Base-by-base conservation (phyloP, 1,140 invertebrate genomes). In the Heliconius melpomene region DNA sequence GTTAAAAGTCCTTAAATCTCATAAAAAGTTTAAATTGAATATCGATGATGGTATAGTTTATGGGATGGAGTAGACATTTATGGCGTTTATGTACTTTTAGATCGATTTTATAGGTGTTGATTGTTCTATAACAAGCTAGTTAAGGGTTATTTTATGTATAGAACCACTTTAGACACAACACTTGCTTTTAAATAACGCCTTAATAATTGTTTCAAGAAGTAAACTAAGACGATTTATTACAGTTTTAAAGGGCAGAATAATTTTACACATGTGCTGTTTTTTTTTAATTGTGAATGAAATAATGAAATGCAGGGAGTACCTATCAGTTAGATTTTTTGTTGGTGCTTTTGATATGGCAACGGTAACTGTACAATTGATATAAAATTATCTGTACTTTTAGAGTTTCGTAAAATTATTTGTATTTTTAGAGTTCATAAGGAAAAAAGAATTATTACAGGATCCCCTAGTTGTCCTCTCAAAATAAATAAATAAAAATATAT, bases 81-180 rank as follows among this genome's bases (percentile, higher is more conserved):
- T 66, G 23, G 60, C 26, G 2, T 66, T 66, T 26, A 66, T 66
- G 60, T 66, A 3, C 60, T 66, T 26, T 66, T 66, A 29, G 60
- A 66, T 66, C 60, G 60, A 66, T 26, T 66, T 66, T 66, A 66
- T 66, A 66, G 60, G 60, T 66, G 60, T 26, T 66, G 60, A 66
- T 66, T 26, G 60, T 66, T 26, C 60, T 16, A 66, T 66, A 66
- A 66, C 60, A 66, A 26, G 23, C 20, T 66, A 26, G 23, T 29
- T 66, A 66, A 66, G 11, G 13, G 26, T 23, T 66, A 7, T 66
- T 26, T 66, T 26, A 66, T 66, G 11, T 13, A 13, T 66, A 66
- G 11, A 29, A 16, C 60, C 23, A 16, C 26, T 66, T 66, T 26
- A 66, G 26, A 11, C 60, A 26, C 60, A 26, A 66, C 2, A 16